Base-by-base conservation (phyloP, 2,113 vertebrate species). In the Hippopotamus amphibius region DNA sequence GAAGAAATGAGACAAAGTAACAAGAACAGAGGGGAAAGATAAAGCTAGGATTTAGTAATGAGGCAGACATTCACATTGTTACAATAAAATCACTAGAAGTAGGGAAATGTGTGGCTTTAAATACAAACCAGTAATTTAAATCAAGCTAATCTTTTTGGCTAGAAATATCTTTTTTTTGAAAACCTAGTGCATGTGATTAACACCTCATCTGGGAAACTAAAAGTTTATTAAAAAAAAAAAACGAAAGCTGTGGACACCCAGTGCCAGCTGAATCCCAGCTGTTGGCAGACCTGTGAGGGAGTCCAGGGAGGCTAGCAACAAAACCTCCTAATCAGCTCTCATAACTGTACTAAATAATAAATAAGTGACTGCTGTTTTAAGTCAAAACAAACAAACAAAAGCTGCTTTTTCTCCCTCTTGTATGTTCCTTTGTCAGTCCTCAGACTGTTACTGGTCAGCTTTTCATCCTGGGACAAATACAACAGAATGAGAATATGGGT, bases 11-110 rank as follows among this genome's bases (percentile, higher is more conserved):
- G 46, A 71, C 74, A 87, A 95, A 92, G 37, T 83, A 90, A 15
- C 22, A 92, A 94, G 71, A 97, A 55, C 53, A 71, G 82, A 57
- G 26, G 33, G 55, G 94, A 93, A 94, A 90, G 65, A 84, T 92
- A 96, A 92, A 95, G 43, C 66, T 30, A 82, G 46, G 57, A 88
- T 88, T 97, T 96, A 79, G 77, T 7, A 92, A 69, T 63, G 65
- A 88, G 76, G 24, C 69, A 71, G 59, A 53, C 30, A 81, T 92
- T 89, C 59, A 74, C 2, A 53, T 55, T 93, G 57, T 93, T 93
- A 90, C 15, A 96, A 5, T 74, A 93, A 37, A 61, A 86, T 93
- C 61, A 68, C 30, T 81, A 83, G 66, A 88, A 86, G 61, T 21
- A 57, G 16, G n/a, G 43, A 50, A 1, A 59, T 28, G 2, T 19